Evolutionary conservation across 1,140 invertebrate species (phyloP).

Genomic region (Bombyx mandarina): DNA sequence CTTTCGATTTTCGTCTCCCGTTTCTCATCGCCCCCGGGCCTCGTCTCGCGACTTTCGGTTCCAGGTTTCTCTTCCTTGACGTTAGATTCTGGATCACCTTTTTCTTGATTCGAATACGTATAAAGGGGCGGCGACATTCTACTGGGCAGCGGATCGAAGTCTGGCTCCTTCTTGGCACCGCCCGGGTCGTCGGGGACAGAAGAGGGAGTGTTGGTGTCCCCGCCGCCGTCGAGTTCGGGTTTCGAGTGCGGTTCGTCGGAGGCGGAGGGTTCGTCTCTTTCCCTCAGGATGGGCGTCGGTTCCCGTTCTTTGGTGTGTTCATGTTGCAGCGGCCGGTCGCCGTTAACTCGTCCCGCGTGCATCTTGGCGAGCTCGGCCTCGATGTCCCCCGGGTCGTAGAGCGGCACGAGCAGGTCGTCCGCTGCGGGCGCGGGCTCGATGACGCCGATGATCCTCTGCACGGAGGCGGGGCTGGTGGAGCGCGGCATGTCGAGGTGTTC

Average conservation of each 20-base stretch:
- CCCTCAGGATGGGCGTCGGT: slow-evolving; percentile 42
- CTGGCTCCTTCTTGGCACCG: slow-evolving; percentile 47
- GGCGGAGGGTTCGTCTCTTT: slow-evolving; percentile 23
- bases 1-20: slow-evolving; percentile 40
- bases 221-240: background rate
- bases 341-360: slow-evolving; percentile 72
- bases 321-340: slow-evolving; percentile 55
- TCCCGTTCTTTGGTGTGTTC: slow-evolving; percentile 30
- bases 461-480: slow-evolving; percentile 47
- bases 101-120: slow-evolving; percentile 83
- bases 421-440: slow-evolving; percentile 37
- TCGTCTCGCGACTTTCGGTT: slow-evolving; percentile 45
- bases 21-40: slow-evolving; percentile 28
- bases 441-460: slow-evolving; percentile 56
- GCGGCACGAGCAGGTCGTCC: slow-evolving; percentile 48
- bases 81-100: slow-evolving; percentile 42
- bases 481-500: slow-evolving; percentile 59
- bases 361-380: slow-evolving; percentile 78
- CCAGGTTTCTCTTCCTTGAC: slow-evolving; percentile 36
- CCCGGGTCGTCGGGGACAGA: background rate
- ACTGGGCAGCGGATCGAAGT: slow-evolving; percentile 78
- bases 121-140: slow-evolving; percentile 80
- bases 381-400: slow-evolving; percentile 70
- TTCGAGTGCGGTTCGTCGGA: background rate
- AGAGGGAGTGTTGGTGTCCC: background rate